Base-by-base conservation (phyloP, 2,888 invertebrate species). In the Syrista parreyssii region DNA sequence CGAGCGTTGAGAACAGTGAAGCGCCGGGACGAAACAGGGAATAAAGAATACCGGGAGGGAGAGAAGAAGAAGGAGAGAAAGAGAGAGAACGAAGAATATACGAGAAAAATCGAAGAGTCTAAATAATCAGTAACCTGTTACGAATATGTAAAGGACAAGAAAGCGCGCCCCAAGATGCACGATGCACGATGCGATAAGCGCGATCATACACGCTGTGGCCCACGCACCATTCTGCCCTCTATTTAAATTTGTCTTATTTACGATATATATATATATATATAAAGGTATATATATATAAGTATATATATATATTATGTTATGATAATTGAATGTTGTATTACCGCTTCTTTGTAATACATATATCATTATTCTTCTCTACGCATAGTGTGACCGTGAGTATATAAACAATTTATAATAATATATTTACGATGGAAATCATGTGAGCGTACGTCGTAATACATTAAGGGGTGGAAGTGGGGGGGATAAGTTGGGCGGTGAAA, bases 321-420 rank as follows among this genome's bases (percentile, higher is more conserved):
- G 82, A 88, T 88, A 89, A 88, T 88, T 88, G 85, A 90, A 88
- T 89, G 89, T 90, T 89, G 89, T 89, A 89, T 90, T 90, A 89
- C 89, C 87, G 89, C 89, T 90, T 90, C 87, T 88, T 90, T 90
- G 89, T 89, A 88, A 89, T 88, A 85, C 85, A 86, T 85, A 83
- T 80, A 80, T 81, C 79, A 78, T 80, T 83, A 83, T 82, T 84
- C 81, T 83, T 87, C 83, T 84, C 79, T 80, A 84, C 78, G 85
- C 84, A 82, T 87, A 84, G 82, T 81, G 80, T 87, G 84, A 84
- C 84, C 78, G 82, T 84, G 82, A 84, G 80, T 81, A 84, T 81
- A 81, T 78, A 83, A 81, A 82, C 79, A 81, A 80, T 75, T 78
- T 75, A 73, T 23, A 68, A 76, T 73, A 76, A 34, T 73, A 78